Evolutionary conservation across 2,113 vertebrate species (phyloP), one percentile per base, ranked within the genome.

Genomic region (Lophura nycthemera): DNA sequence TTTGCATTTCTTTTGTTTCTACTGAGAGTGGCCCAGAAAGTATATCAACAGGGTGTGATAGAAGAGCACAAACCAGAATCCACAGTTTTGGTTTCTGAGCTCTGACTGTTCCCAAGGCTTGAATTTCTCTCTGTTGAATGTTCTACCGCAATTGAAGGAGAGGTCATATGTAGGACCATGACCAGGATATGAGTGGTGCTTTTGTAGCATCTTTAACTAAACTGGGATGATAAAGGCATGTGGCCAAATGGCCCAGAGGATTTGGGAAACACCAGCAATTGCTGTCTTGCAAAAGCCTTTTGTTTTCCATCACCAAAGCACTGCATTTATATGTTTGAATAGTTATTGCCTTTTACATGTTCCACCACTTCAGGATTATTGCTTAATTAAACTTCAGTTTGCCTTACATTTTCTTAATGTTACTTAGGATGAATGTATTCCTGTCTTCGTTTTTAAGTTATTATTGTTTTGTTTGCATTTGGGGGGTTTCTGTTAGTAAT

Each of bases 331-430:
- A 32, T 57, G 17, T 57, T 57, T 30, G 29, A 32, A 56, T 32
- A 32, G 17, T 83, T 93, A 57, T 65, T 89, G 47, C 42, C 50
- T 60, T 73, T 91, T 86, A 52, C 16, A 42, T 83, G 54, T 36
- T 78, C 43, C 30, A 78, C 57, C 86, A n/a, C 61, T 59, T 88
- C 38, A 74, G 56, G 45, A 40, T 88, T 92, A 88, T 32, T 83
- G 24, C 64, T 95, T 93, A 94, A 88, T 94, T 91, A 69, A 86
- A 74, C 40, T 65, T 83, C 47, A 52, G 3, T 88, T 89, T 66
- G 48, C 48, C 61, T 34, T 92, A 32, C 30, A 21, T 88, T 92
- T 85, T 60, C 61, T 38, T 65, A 11, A 54, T 65, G 36, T 86
- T 75, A 61, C 42, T 90, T 84, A 71, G 43, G 29, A 64, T 50